Conservation (phyloP, 2,113 vertebrate genomes). For the Tyrannus savana region DNA sequence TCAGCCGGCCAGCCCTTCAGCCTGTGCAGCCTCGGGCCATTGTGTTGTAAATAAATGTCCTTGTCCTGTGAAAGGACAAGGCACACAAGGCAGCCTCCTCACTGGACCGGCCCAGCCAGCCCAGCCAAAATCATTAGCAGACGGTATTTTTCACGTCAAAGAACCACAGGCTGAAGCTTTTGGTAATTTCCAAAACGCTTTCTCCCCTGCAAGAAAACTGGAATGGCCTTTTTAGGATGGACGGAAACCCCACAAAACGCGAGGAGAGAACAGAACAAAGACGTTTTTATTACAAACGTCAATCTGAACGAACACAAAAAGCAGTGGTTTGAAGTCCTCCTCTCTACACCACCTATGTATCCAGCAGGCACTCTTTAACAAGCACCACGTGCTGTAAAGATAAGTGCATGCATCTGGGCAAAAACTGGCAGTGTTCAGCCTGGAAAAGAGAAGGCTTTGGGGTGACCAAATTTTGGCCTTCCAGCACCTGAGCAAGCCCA, state of each 20-base stretch:
- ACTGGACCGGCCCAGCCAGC: background rate
- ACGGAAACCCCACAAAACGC: background rate
- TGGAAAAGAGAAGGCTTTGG: background rate
- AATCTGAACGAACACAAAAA: background rate
- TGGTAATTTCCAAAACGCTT: background rate
- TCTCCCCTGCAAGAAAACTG: background rate
- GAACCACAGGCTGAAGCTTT: background rate
- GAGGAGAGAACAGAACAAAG: background rate
- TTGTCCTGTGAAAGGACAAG: background rate
- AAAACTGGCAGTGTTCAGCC: background rate
- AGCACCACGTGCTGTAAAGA: background rate
- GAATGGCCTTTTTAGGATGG: background rate
- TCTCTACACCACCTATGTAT: background rate
- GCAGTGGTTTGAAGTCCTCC: background rate
- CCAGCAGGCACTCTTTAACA: background rate
- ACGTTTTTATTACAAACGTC: background rate
- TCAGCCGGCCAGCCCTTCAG: constrained; percentile 56
- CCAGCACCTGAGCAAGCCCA: background rate
- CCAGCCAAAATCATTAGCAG: background rate
- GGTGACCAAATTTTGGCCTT: background rate
- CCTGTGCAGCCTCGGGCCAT: background rate
- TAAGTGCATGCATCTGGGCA: background rate
- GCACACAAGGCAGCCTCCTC: constrained; percentile 20
- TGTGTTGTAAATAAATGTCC: constrained; percentile 60
- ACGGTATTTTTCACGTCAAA: background rate